Evolutionary conservation across 2,113 vertebrate species (phyloP), one percentile per base, ranked within the genome.

Genomic region (Electrona antarctica): DNA sequence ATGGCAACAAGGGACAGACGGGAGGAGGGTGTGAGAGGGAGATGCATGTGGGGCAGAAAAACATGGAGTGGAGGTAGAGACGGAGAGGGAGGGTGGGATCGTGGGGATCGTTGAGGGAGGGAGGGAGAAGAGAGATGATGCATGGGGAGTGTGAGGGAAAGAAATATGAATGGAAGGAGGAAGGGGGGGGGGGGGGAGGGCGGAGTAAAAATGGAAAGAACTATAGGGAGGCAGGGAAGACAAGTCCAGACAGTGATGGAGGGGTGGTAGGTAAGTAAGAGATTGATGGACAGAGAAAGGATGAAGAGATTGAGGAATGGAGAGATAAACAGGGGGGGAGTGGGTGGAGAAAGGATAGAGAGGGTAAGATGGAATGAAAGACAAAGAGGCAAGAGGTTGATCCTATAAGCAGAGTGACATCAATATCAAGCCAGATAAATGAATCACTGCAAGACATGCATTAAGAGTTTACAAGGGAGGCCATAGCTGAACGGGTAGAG

Each of bases 101-200:
- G 45, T 47, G 6, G 2, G 15, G 46, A 29, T 9, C 7, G n/a
- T 11, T 14, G 41, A n/a, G 29, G 11, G 41, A 8, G 13, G 9
- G 8, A 8, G 71, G n/a, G 28, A 46, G 29, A 15, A 5, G 41
- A 60, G 68, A 28, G 7, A 21, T 41, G 33, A 41, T 21, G 21
- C 21, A 21, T 41, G 33, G 33, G 5, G 33, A 41, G 33, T 2
- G 33, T 41, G 67, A 50, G 67, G 10, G 33, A 55, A 11, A 51
- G 56, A 14, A 50, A 51, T 21, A 6, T 78, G 51, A 59, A 57
- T 21, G 73, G 50, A 21, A 57, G 57, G 47, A 13, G 11, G 7
- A 21, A 8, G 64, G 33, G 47, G 21, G 11, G 7, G 21, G 8
- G 29, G 41, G 63, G 48, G 3, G 57, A 29, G 71, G 60, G 12